These are phyloP conservation scores for Seriola rivoliana DNA, from an alignment of 2,113 vertebrate genomes.

Conservation along the genomic window DNA sequence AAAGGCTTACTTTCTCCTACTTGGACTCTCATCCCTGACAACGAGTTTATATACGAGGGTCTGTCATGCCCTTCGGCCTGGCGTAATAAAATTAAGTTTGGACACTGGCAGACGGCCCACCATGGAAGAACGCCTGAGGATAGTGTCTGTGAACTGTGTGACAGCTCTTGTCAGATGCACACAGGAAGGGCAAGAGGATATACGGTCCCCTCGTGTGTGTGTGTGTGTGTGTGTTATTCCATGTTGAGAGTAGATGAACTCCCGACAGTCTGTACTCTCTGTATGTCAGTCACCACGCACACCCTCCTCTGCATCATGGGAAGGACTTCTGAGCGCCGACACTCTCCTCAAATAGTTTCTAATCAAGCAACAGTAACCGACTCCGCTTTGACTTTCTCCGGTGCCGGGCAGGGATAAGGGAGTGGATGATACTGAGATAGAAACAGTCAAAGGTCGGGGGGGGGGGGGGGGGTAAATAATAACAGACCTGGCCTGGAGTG, in stretches of 20 bases:
- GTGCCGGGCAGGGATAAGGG: slow-evolving; percentile 74
- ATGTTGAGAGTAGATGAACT: slow-evolving; percentile 26
- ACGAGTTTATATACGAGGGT: slow-evolving; percentile 53
- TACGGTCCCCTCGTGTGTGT: slow-evolving; percentile 42
- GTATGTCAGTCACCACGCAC: background rate
- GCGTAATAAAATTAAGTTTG: slow-evolving; percentile 75
- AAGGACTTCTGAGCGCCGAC: background rate
- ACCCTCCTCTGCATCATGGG: background rate
- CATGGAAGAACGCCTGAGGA: slow-evolving; percentile 73
- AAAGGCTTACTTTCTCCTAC: slow-evolving; percentile 62
- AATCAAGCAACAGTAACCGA: slow-evolving; percentile 41
- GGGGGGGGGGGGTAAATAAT: slow-evolving; percentile 57
- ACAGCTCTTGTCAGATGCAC: slow-evolving; percentile 50
- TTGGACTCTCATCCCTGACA: slow-evolving; percentile 53
- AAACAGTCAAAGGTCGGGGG: slow-evolving; percentile 60
- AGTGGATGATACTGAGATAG: slow-evolving; percentile 56
- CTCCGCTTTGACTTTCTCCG: slow-evolving; percentile 55
- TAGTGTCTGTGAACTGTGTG: slow-evolving; percentile 62
- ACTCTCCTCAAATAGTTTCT: slow-evolving; percentile 25
- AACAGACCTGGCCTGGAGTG: slow-evolving; percentile 49
- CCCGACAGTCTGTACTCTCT: slow-evolving; percentile 5
- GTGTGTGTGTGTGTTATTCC: slow-evolving; percentile 29
- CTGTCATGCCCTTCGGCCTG: slow-evolving; percentile 66
- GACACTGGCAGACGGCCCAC: slow-evolving; percentile 71
- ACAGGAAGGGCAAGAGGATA: slow-evolving; percentile 51